These are phyloP conservation scores for Furcifer pardalis DNA, from an alignment of 2,797 vertebrate species.

Conservation along the genomic window DNA sequence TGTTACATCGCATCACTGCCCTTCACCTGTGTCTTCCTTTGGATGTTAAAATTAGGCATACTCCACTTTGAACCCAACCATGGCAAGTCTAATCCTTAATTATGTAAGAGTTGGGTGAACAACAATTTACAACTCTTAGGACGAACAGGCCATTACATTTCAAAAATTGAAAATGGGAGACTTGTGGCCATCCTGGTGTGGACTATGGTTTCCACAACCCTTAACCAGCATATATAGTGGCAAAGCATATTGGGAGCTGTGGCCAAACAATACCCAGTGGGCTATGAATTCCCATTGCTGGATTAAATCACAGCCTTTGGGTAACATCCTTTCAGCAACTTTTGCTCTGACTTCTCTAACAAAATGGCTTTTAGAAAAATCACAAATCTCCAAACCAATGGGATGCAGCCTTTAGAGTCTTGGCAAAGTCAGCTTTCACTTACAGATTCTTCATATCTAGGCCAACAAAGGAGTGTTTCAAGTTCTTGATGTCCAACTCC, in stretches of 20 bases:
- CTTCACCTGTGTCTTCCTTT: background rate
- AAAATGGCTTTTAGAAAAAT: too few relatives aligned
- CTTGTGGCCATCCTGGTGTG: background rate
- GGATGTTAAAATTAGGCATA: background rate
- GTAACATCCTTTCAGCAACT: background rate
- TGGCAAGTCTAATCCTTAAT: background rate
- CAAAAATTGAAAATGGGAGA: background rate
- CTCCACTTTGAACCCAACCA: background rate
- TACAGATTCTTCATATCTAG: background rate
- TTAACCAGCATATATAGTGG: background rate
- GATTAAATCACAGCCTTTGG: background rate
- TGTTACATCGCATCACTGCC: too few relatives aligned
- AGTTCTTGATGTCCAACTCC: background rate
- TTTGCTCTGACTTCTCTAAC: background rate
- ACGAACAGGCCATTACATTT: background rate
- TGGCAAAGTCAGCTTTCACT: too few relatives aligned
- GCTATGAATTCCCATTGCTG: background rate
- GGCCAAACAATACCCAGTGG: background rate
- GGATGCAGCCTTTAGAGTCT: too few relatives aligned
- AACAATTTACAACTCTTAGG: background rate
- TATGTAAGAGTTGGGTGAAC: background rate
- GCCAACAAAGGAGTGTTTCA: background rate
- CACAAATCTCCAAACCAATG: too few relatives aligned
- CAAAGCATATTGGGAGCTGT: background rate
- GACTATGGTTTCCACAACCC: background rate